These are phyloP conservation scores for Diprion similis DNA, from an alignment of 1,140 invertebrate genomes.

Conservation along the genomic window DNA sequence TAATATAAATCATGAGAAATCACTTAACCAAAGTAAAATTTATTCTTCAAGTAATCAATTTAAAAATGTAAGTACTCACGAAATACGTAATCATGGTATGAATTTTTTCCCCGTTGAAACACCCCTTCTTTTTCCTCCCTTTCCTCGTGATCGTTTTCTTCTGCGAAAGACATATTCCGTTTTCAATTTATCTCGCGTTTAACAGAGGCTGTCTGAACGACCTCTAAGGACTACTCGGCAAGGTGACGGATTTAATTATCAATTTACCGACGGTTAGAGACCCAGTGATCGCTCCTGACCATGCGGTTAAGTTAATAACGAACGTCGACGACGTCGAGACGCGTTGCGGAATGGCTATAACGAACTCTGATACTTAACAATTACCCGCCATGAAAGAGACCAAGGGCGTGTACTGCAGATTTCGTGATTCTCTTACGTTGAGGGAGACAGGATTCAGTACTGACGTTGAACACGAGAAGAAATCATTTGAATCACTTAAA, in stretches of 20 bases:
- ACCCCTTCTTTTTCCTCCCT: no score
- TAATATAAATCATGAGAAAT: no score
- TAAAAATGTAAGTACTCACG: no score
- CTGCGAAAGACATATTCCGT: background rate
- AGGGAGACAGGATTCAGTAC: background rate
- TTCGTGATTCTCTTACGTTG: background rate
- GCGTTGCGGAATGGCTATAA: background rate
- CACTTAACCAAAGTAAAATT: no score
- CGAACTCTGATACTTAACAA: background rate
- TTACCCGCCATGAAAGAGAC: background rate
- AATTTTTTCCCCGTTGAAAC: no score
- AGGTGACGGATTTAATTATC: conserved; percentile 7
- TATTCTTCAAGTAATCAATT: no score
- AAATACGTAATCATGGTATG: no score
- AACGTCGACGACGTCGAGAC: background rate
- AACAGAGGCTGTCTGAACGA: background rate
- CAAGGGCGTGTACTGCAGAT: background rate
- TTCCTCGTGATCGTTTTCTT: background rate
- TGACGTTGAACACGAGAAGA: background rate
- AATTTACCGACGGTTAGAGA: background rate
- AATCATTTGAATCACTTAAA: background rate
- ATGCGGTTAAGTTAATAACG: background rate
- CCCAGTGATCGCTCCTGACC: background rate
- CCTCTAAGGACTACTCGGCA: background rate
- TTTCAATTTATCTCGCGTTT: background rate